Base-by-base conservation (phyloP, 2,888 invertebrate genomes). In the Xylota sylvarum region DNA sequence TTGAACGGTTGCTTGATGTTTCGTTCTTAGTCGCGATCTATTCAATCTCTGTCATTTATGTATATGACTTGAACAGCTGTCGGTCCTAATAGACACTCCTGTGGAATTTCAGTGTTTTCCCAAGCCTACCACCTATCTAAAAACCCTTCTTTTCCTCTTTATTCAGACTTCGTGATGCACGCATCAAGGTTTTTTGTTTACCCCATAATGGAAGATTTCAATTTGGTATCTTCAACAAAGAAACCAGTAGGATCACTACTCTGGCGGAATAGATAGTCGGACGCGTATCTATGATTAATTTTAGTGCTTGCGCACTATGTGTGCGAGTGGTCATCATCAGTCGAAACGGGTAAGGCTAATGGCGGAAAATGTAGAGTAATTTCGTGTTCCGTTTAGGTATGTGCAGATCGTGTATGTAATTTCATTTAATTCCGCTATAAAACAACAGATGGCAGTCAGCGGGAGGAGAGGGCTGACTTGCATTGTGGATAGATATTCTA, bases 251-350 rank as follows among this genome's bases (percentile, higher is more conserved):
- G 32, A 48, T 27, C 19, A 27, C 5, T 37, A 23, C 7, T 10
- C 1, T 4, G n/a, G n/a, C n/a, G n/a, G n/a, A n/a, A n/a, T n/a
- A n/a, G n/a, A n/a, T n/a, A n/a, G n/a, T 5, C 56, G 4, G 32
- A 58, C 19, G 32, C 48, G 37, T 46, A 67, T 77, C 37, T 48
- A 77, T 67, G 76, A 77, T 76, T 67, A 76, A 67, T 77, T 27
- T 50, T 43, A 48, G 37, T 23, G 9, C 19, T 43, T 58, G 50
- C 19, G 19, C 60, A 35, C 52, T 52, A 43, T 55, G 52, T 35
- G 46, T 60, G 19, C 62, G 37, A 67, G 62, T 52, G 35, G 62
- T 55, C 56, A 72, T 58, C 48, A 48, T 60, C 35, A 48, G 35
- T 17, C 5, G 4, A 23, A 35, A 17, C 43, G 40, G 23, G 17